These are phyloP conservation scores for Carassius auratus DNA, from an alignment of 2,113 vertebrate genomes.

Conservation along the genomic window DNA sequence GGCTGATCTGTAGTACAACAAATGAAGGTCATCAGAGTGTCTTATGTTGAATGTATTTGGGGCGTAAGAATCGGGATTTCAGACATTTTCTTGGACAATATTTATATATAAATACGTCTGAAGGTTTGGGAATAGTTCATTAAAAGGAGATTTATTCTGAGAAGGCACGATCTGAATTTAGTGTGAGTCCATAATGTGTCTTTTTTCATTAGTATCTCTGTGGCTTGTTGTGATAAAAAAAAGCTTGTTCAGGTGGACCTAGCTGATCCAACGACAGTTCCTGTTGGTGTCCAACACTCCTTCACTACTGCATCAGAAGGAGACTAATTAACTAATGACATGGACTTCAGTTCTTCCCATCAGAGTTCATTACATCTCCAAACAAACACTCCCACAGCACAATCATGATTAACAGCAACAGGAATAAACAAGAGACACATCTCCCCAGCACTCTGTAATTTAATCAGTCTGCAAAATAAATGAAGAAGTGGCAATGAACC, in stretches of 20 bases:
- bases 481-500: conserved; percentile 8
- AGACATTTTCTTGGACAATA: background rate
- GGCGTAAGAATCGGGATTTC: background rate
- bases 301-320: conserved; percentile 45
- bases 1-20: too few relatives aligned
- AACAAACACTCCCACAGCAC: conserved; percentile 50
- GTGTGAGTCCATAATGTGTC: background rate
- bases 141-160: background rate
- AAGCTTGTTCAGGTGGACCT: conserved; percentile 34
- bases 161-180: background rate
- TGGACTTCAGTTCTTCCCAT: conserved; percentile 48
- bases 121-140: background rate
- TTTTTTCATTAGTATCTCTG: conserved; percentile 42
- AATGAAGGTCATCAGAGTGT: background rate
- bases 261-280: conserved; percentile 44
- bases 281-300: conserved; percentile 42
- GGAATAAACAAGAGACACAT: conserved; percentile 7
- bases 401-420: conserved; percentile 39
- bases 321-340: conserved; percentile 59
- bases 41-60: background rate
- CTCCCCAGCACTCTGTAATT: background rate
- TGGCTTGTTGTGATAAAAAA: conserved; percentile 26
- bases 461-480: conserved; percentile 12
- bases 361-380: conserved; percentile 56
- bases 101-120: background rate